A percentile compares a stretch with the other conserved stretches of the same genome.
These are phyloP conservation scores for Glomeris marginata DNA, from an alignment of 2,888 invertebrate genomes.

Conservation along the genomic window DNA sequence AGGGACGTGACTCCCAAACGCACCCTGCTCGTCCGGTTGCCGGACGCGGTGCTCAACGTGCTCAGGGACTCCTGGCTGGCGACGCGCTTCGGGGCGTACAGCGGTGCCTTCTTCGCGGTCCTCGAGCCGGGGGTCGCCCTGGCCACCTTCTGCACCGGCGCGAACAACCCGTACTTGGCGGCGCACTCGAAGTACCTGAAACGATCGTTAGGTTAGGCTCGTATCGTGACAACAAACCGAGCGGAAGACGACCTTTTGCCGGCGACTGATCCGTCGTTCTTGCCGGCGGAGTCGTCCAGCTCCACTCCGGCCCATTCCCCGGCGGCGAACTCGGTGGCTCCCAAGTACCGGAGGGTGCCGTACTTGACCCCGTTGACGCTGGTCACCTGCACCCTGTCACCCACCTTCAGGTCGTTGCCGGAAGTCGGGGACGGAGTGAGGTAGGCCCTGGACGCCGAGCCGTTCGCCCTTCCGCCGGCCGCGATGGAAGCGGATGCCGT, in stretches of 20 bases:
- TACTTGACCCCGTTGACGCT: constrained; percentile 75
- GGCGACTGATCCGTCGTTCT: constrained; percentile 89
- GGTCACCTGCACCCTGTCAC: constrained; percentile 75
- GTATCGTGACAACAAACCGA: not conserved
- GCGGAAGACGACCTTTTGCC: constrained; percentile 55
- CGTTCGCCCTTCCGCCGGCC: too few species aligned
- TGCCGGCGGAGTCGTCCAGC: constrained; percentile 81
- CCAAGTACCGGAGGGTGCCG: constrained; percentile 70
- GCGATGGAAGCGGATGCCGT: too few species aligned
- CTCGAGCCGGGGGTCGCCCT: constrained; percentile 46
- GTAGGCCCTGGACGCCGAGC: constrained; percentile 35
- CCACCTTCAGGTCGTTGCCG: constrained; percentile 45
- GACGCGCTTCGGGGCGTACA: constrained; percentile 26
- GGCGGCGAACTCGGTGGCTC: constrained; percentile 73
- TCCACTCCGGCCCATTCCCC: constrained; percentile 96
- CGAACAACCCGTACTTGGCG: constrained; percentile 82
- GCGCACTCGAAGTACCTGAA: constrained; percentile 85
- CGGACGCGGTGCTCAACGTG: constrained; percentile 51
- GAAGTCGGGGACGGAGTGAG: constrained; percentile 35
- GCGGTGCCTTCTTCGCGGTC: constrained; percentile 31
- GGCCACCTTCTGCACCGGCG: constrained; percentile 77
- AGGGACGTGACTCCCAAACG: constrained; percentile 57
- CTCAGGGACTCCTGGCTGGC: constrained; percentile 68
- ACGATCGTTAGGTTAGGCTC: too few species aligned
- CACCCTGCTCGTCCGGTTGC: constrained; percentile 43